Conservation (phyloP, 1,140 invertebrate species). For the Drosophila auraria region DNA sequence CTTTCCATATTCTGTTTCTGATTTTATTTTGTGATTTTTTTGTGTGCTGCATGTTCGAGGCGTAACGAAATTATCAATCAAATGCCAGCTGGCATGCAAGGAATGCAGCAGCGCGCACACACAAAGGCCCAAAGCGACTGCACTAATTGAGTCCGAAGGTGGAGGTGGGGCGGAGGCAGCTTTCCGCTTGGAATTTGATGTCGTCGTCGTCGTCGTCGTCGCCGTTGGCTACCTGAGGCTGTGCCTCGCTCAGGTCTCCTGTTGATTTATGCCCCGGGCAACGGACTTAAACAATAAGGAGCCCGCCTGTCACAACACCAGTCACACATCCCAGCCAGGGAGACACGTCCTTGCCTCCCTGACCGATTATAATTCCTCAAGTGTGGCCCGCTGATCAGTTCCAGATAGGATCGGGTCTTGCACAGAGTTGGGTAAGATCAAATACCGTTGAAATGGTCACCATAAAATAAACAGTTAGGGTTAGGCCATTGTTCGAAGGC, state of each 20-base stretch:
- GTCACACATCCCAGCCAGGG: conserved; percentile 51
- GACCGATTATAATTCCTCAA: conserved; percentile 46
- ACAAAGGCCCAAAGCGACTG: conserved; percentile 47
- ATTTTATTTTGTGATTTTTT: conserved; percentile 24
- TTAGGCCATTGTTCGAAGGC: neutral
- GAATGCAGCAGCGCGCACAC: conserved; percentile 69
- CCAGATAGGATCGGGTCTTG: conserved; percentile 41
- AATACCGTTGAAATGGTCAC: conserved; percentile 61
- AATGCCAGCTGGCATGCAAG: conserved; percentile 78
- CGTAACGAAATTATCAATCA: conserved; percentile 82
- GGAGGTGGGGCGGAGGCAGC: conserved; percentile 30
- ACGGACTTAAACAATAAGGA: conserved; percentile 53
- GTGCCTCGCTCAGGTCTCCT: conserved; percentile 54
- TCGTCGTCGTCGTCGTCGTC: conserved; percentile 47
- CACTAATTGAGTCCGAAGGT: conserved; percentile 72
- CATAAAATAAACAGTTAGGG: conserved; percentile 54
- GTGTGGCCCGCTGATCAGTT: conserved; percentile 40
- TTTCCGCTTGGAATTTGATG: conserved; percentile 58
- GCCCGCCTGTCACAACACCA: conserved; percentile 70
- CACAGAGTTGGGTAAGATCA: conserved; percentile 38
- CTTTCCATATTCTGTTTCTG: conserved; percentile 48
- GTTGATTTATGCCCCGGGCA: conserved; percentile 75
- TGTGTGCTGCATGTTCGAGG: conserved; percentile 61
- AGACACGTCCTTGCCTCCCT: conserved; percentile 69
- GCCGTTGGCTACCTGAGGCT: conserved; percentile 59